Percentiles rank a stretch among this genome's conserved stretches.
Evolutionary conservation across 2,888 invertebrate genomes (phyloP).

Genomic region (Xestia sexstrigata): DNA sequence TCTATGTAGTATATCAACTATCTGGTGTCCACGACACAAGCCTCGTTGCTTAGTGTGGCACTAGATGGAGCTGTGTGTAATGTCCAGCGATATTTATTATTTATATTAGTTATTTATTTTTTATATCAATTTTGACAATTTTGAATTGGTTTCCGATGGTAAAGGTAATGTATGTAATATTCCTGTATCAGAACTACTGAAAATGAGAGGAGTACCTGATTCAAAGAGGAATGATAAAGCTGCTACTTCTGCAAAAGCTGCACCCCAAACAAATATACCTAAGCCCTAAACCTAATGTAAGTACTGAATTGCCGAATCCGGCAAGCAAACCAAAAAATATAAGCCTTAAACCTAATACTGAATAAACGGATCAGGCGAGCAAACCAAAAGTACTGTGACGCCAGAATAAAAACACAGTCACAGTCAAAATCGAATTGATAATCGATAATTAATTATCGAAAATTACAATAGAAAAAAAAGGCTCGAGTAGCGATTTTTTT

Average conservation of each 20-base stretch:
- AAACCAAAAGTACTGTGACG: constrained; percentile 83
- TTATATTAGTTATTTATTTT: too few species aligned
- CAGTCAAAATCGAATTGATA: constrained; percentile 81
- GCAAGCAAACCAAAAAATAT: too few species aligned
- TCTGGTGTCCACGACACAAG: too few species aligned
- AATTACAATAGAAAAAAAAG: too few species aligned
- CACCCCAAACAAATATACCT: constrained; percentile 72
- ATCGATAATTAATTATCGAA: constrained; percentile 63
- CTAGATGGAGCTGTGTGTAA: too few species aligned
- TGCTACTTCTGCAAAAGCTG: constrained; percentile 52
- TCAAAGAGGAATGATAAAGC: not conserved
- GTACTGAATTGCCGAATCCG: too few species aligned
- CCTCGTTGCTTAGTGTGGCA: too few species aligned
- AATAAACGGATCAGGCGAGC: constrained; percentile 61
- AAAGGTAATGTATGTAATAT: not conserved
- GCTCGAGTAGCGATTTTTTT: too few species aligned
- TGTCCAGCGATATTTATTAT: too few species aligned
- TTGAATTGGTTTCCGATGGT: constrained; percentile 41
- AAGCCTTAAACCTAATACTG: too few species aligned
- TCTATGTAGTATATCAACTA: too few species aligned
- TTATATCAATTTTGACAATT: constrained; percentile 67
- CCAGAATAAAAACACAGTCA: constrained; percentile 76
- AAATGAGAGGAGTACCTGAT: constrained; percentile 24
- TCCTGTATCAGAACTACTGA: constrained; percentile 29
- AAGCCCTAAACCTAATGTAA: too few species aligned